Evolutionary conservation across 1,140 invertebrate genomes (phyloP).

Genomic region (Lutraria rhynchaena): DNA sequence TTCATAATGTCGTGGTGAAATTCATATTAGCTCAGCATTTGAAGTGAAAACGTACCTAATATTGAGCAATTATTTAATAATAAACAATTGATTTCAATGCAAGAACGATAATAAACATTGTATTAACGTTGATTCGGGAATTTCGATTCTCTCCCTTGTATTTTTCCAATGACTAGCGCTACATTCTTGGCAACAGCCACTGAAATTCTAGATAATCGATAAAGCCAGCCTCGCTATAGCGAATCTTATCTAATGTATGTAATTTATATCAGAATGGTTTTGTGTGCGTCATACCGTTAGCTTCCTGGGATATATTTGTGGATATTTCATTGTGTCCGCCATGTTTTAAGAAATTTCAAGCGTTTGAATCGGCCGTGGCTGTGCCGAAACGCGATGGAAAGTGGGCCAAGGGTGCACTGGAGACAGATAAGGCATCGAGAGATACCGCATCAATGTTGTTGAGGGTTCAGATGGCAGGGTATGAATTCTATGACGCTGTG

Average conservation of each 20-base stretch:
- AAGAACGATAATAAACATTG: too few species aligned
- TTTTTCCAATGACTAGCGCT: conserved; percentile 8
- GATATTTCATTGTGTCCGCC: conserved; percentile 49
- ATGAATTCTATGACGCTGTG: conserved; percentile 82
- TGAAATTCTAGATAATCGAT: conserved; percentile 38
- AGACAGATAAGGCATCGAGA: conserved; percentile 16
- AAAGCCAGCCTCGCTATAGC: conserved; percentile 39
- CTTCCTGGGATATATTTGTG: conserved; percentile 52
- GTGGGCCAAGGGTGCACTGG: conserved; percentile 10
- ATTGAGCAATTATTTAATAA: too few species aligned
- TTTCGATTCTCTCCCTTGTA: conserved; percentile 13
- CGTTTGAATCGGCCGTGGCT: conserved; percentile 6
- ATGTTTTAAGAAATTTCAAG: conserved; percentile 50
- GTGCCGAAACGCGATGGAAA: conserved; percentile 43
- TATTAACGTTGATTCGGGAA: too few species aligned
- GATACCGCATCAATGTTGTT: conserved; percentile 71
- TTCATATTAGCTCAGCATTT: too few species aligned
- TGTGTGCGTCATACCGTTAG: conserved; percentile 41
- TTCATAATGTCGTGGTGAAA: too few species aligned
- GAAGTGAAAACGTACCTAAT: too few species aligned
- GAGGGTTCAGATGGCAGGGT: conserved; percentile 78
- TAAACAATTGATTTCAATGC: too few species aligned
- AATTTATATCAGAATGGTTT: conserved; percentile 61
- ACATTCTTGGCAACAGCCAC: background rate
- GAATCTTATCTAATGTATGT: conserved; percentile 48